phyloP scores from a whole-genome alignment of 2,797 vertebrate genomes.

The Danionella dracula region DNA sequence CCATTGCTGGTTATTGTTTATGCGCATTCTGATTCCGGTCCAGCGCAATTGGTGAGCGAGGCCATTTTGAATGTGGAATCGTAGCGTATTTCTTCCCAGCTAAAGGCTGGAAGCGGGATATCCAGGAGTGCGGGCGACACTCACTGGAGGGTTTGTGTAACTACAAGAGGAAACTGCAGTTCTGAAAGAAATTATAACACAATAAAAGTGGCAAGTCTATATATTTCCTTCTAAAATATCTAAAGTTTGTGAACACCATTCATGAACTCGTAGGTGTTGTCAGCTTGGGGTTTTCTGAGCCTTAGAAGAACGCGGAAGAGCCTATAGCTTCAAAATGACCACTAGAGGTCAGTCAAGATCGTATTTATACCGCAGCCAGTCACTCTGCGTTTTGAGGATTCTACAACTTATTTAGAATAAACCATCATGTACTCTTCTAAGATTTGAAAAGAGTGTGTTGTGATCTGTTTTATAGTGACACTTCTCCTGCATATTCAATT shows the following conservation, averaged over 20 bases:
- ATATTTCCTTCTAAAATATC: too few species aligned
- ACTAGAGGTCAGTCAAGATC: slow-evolving; percentile 1
- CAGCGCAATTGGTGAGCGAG: slow-evolving; percentile 45
- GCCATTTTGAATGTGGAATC: slow-evolving; percentile 72
- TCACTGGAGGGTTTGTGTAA: slow-evolving; percentile 26
- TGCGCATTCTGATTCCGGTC: slow-evolving; percentile 53
- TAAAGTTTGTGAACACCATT: too few species aligned
- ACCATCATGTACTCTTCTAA: too few species aligned
- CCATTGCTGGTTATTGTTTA: slow-evolving; percentile 50
- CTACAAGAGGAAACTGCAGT: slow-evolving; percentile 32
- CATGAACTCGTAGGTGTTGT: too few species aligned
- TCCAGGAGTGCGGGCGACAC: slow-evolving; percentile 40
- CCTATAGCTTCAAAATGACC: neutral
- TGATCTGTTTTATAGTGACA: neutral
- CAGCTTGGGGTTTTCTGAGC: too few species aligned
- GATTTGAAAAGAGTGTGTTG: too few species aligned
- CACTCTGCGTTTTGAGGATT: too few species aligned
- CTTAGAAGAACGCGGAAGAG: too few species aligned
- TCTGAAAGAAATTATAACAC: neutral
- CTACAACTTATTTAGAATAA: neutral
- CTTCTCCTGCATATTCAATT: too few species aligned
- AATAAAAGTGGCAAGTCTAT: too few species aligned
- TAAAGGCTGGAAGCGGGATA: slow-evolving; percentile 3
- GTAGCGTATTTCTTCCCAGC: slow-evolving; percentile 49
- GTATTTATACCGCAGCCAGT: too few species aligned